Base-by-base conservation (phyloP, 2,113 vertebrate species). In the Engystomops pustulosus region DNA sequence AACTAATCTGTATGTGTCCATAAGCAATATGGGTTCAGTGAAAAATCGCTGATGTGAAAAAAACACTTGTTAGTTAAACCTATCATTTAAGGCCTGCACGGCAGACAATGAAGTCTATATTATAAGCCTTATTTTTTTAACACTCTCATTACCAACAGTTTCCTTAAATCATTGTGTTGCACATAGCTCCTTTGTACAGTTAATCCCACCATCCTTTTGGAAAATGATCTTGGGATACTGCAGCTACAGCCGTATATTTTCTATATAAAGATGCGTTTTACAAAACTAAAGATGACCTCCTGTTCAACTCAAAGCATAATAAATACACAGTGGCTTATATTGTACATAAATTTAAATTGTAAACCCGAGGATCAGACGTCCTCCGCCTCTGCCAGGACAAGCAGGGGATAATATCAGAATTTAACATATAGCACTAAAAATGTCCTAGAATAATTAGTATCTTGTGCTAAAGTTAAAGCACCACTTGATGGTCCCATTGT, bases 261-360 rank as follows among this genome's bases (percentile, higher is more conserved):
- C 25, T 49, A 74, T 47, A 49, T 49, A 12, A 49, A 32, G 44
- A 25, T 25, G 6, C 23, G 44, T 1, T 18, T 30, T 65, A 69
- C 30, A 69, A 82, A 71, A 45, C 18, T 76, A 25, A 67, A 36
- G 55, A 65, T 84, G 72, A 77, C 72, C 82, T 77, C 49, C 20
- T 34, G 44, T 32, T 84, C 82, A 84, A 84, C 71, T 65, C 82
- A 2, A 47, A 68, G 17, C 27, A 84, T 51, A 78, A 70, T 67
- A 79, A 69, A 78, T 69, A 69, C 49, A 55, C 74, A 53, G 45
- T 84, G 10, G 44, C 47, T 53, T 70, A 30, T 27, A 79, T 58
- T 69, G 47, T 79, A 68, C 51, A 76, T 76, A 83, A 47, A 84
- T 84, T 69, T 68, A 79, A 79, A 84, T 55, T 78, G 83, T 84